Conservation (phyloP, 2,888 invertebrate species). For the Caenorhabditis uteleia region DNA sequence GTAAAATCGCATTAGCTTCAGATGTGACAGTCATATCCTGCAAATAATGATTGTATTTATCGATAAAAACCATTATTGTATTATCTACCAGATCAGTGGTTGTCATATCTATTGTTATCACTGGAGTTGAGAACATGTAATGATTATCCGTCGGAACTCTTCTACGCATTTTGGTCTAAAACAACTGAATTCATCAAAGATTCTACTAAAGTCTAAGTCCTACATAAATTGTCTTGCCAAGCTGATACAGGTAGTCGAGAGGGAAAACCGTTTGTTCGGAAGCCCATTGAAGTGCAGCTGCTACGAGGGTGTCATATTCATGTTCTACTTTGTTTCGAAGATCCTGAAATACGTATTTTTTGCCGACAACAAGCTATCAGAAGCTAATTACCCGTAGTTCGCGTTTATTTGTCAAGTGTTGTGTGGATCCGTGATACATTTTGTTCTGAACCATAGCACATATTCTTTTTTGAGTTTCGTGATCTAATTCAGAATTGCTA, state of each 20-base stretch:
- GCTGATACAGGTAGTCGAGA: no score
- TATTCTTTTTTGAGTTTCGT: slow-evolving; percentile 13
- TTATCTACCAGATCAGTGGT: neutral
- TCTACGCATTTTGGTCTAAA: neutral
- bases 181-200: neutral
- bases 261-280: slow-evolving; percentile 9
- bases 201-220: no score
- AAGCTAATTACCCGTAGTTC: slow-evolving; percentile 14
- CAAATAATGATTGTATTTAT: no score
- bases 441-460: slow-evolving; percentile 28
- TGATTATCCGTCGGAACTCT: neutral
- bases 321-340: slow-evolving; percentile 1
- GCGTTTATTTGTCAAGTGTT: slow-evolving; percentile 9
- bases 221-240: no score
- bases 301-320: slow-evolving; percentile 23
- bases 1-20: neutral
- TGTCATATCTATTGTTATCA: neutral
- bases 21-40: no score
- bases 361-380: neutral
- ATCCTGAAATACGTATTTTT: slow-evolving; percentile 8
- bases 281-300: slow-evolving; percentile 18
- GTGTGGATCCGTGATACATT: slow-evolving; percentile 14
- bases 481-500: neutral
- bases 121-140: neutral
- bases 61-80: no score